A percentile compares a stretch with the other conserved stretches of the same genome.
These are phyloP conservation scores for Chrysocyon brachyurus DNA, from an alignment of 2,797 vertebrate genomes.

Conservation along the genomic window DNA sequence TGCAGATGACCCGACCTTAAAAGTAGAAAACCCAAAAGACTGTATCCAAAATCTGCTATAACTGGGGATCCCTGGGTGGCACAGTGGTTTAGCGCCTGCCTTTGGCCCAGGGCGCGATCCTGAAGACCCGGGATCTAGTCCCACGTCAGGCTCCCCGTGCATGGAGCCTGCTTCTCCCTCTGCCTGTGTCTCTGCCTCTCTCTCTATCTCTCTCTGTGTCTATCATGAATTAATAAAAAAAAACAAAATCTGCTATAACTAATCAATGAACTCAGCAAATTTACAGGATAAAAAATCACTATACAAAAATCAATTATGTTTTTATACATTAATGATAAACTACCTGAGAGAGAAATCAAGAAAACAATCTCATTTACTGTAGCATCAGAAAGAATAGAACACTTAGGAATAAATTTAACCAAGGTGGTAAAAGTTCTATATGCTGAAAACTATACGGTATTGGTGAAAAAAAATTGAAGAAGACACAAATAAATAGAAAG, in stretches of 20 bases:
- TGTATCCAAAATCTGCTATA: background rate
- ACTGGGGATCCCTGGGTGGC: background rate
- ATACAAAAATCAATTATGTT: background rate
- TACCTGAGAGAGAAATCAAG: background rate
- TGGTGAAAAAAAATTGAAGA: background rate
- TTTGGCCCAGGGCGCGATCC: no score
- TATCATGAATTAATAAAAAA: no score
- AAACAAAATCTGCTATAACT: background rate
- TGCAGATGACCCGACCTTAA: background rate
- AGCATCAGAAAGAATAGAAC: background rate
- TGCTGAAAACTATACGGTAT: background rate
- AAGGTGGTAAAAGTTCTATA: background rate
- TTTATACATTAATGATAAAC: background rate
- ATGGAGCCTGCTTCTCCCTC: no score
- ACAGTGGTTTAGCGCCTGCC: no score
- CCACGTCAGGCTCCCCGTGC: no score
- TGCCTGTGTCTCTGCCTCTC: no score
- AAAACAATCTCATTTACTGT: background rate
- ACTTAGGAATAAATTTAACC: background rate
- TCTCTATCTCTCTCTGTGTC: no score
- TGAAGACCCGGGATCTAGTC: no score
- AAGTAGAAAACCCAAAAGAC: background rate
- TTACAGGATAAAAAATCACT: background rate
- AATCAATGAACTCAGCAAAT: background rate
- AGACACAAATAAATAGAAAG: background rate